Conservation (phyloP, 1,140 invertebrate genomes). For the Neodiprion lecontei region DNA sequence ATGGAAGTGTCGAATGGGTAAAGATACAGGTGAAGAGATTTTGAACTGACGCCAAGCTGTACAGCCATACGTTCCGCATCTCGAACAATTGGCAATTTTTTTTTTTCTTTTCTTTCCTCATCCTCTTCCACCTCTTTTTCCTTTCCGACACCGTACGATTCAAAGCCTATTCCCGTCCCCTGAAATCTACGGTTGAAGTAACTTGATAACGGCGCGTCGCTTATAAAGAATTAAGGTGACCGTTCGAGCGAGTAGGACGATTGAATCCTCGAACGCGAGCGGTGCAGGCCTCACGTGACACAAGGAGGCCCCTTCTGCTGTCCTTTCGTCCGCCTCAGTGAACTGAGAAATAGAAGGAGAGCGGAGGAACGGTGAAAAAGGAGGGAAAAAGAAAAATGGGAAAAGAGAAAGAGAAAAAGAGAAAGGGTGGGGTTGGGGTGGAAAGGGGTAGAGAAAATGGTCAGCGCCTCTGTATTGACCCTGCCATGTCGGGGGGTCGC, state of each 20-base stretch:
- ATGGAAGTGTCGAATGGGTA: no score
- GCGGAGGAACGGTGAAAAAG: background rate
- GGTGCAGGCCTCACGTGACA: slow-evolving; percentile 3
- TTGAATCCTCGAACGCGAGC: slow-evolving; percentile 4
- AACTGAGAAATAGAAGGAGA: slow-evolving; percentile 7
- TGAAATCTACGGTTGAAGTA: slow-evolving; percentile 17
- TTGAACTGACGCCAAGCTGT: background rate
- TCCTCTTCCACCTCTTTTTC: background rate
- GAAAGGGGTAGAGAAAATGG: background rate
- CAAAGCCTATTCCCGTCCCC: slow-evolving; percentile 19
- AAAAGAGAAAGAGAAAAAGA: background rate
- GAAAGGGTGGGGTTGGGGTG: background rate
- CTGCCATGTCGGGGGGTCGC: slow-evolving; percentile 3
- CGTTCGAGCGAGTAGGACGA: slow-evolving; percentile 23
- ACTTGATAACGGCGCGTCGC: slow-evolving; percentile 35
- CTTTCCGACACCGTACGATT: background rate
- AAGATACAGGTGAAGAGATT: background rate
- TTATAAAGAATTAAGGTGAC: slow-evolving; percentile 44
- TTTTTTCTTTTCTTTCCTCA: slow-evolving; percentile 14
- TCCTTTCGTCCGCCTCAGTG: slow-evolving; percentile 3
- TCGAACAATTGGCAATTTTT: slow-evolving; percentile 9
- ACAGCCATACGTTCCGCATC: background rate
- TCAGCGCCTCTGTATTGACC: slow-evolving; percentile 6
- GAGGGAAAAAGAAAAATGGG: background rate
- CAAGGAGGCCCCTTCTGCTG: slow-evolving; percentile 1